Percentiles rank a stretch among this genome's conserved stretches.
Conservation (phyloP, 2,888 invertebrate genomes). For the Hirtodrosophila confusa region DNA sequence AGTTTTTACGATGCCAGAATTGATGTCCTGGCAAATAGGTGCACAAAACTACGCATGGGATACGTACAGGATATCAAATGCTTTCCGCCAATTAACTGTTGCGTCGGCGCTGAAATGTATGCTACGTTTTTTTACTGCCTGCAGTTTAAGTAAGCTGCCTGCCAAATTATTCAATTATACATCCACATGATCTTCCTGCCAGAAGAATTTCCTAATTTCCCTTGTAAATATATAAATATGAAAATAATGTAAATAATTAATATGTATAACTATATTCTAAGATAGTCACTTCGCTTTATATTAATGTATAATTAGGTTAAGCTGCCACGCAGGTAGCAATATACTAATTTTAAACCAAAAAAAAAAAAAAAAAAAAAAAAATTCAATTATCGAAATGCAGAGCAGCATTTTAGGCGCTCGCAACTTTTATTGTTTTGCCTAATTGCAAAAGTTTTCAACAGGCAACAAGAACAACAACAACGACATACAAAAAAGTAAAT, state of each 20-base stretch:
- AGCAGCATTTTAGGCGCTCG: conserved; percentile 40
- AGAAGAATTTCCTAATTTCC: too few species aligned
- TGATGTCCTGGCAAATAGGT: background rate
- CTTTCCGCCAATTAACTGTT: conserved; percentile 51
- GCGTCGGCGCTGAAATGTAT: conserved; percentile 20
- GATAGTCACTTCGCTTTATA: too few species aligned
- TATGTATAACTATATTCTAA: too few species aligned
- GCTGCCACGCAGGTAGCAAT: too few species aligned
- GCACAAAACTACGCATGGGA: conserved; percentile 24
- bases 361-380: too few species aligned
- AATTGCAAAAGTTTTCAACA: conserved; percentile 72
- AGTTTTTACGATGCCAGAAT: conserved; percentile 11
- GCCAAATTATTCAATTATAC: conserved; percentile 63
- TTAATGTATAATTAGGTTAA: too few species aligned
- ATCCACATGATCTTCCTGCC: too few species aligned
- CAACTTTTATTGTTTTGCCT: conserved; percentile 70
- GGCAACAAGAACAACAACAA: conserved; percentile 4
- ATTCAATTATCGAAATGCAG: conserved; percentile 75
- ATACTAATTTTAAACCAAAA: too few species aligned
- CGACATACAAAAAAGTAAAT: background rate
- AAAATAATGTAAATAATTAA: too few species aligned
- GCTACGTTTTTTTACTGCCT: conserved; percentile 48
- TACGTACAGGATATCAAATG: conserved; percentile 2
- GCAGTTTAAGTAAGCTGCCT: too few species aligned
- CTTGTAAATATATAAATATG: too few species aligned